Conservation (phyloP, 2,797 vertebrate genomes). For the Morus bassanus region DNA sequence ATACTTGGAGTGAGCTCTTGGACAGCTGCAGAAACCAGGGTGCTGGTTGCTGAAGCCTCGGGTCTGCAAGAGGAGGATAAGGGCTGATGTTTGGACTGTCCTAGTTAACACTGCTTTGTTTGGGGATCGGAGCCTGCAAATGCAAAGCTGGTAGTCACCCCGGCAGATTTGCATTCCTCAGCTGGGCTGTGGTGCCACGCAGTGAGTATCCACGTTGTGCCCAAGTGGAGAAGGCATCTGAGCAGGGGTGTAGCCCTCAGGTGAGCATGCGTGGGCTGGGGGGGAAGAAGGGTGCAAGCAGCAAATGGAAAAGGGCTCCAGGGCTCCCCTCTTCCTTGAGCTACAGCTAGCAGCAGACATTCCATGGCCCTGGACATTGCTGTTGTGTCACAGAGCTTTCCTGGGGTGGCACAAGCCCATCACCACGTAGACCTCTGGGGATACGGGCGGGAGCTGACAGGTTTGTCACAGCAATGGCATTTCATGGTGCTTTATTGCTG, state of each 20-base stretch:
- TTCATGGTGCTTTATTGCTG: fast-evolving
- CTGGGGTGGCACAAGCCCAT: fast-evolving
- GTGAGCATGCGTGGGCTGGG: not conserved
- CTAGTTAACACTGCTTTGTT: fast-evolving
- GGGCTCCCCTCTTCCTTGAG: not conserved
- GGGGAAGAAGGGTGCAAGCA: not conserved
- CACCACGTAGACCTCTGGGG: not conserved
- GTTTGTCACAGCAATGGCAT: not conserved
- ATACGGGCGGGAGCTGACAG: fast-evolving
- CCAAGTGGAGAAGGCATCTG: not conserved
- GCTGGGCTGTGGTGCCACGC: not conserved
- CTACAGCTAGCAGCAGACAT: not conserved
- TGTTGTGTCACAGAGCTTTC: fast-evolving
- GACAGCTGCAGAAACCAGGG: not conserved
- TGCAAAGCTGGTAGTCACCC: not conserved
- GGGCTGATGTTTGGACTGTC: not conserved
- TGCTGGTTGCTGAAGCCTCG: not conserved
- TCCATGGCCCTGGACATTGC: fast-evolving
- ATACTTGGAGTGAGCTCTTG: not conserved
- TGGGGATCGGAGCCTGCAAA: not conserved
- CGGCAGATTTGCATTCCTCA: fast-evolving
- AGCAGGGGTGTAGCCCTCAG: not conserved
- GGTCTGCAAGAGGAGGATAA: not conserved
- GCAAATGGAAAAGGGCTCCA: not conserved
- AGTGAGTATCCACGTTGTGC: not conserved